Percentiles rank a stretch among this genome's conserved stretches.
These are phyloP conservation scores for Nannoperca obscura DNA, from an alignment of 2,797 vertebrate species.

Conservation along the genomic window DNA sequence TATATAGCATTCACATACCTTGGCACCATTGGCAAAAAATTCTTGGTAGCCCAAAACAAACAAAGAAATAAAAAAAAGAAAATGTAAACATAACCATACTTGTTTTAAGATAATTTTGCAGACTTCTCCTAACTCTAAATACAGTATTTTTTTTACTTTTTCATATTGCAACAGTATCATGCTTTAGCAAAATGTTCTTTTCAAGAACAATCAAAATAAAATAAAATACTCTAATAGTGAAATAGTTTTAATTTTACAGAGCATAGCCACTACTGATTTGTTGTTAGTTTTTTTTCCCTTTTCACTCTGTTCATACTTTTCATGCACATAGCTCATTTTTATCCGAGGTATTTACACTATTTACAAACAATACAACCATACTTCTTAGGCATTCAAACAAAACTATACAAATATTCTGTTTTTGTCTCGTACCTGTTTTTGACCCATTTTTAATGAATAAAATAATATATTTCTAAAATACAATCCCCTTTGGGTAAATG, in stretches of 20 bases:
- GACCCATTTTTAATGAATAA: constrained; percentile 98
- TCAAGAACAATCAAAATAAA: constrained; percentile 99
- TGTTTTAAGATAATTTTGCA: constrained; percentile 94
- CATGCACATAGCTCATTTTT: constrained; percentile 99
- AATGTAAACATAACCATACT: constrained; percentile 95
- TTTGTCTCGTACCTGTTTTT: constrained; percentile 97
- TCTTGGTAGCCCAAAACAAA: constrained; percentile 94
- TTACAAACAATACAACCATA: constrained; percentile 99
- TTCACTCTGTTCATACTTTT: constrained; percentile 97
- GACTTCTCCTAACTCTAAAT: constrained; percentile 98
- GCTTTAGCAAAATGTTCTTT: constrained; percentile 99
- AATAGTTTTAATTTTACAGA: constrained; percentile 99
- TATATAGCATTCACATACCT: constrained; percentile 98
- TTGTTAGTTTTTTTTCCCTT: constrained; percentile 93
- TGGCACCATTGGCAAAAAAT: constrained; percentile 98
- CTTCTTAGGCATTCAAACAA: constrained; percentile 98
- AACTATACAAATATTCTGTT: constrained; percentile 99
- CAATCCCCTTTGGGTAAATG: constrained; percentile 99
- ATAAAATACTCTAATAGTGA: constrained; percentile 99
- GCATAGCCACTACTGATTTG: constrained; percentile 99
- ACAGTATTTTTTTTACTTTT: constrained; percentile 89
- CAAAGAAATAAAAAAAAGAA: constrained; percentile 74
- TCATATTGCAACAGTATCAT: constrained; percentile 97
- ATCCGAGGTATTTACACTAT: constrained; percentile 99
- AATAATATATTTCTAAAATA: constrained; percentile 98